Base-by-base conservation (phyloP, 1,140 invertebrate genomes). In the Plectrocnemia conspersa region DNA sequence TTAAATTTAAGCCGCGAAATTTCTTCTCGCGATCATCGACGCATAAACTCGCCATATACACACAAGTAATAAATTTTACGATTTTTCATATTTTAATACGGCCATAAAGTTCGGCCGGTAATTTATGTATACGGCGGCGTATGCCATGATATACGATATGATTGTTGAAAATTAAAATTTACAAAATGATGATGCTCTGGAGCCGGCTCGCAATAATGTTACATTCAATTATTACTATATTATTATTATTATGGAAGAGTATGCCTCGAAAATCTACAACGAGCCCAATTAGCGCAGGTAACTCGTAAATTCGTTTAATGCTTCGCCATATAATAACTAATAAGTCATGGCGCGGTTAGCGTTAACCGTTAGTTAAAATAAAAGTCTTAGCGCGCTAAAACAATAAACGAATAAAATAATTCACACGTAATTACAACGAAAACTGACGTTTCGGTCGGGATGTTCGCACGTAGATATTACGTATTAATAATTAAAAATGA, bases 381-480 rank as follows among this genome's bases (percentile, higher is more conserved):
- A n/a, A n/a, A n/a, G 11, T 38, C 35, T 6, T 16, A 13, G 35
- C 13, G 35, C 18, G 33, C 47, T 22, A 50, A 50, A 50, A 50
- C 47, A 38, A 50, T 50, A 38, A 38, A 25, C 32, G 47, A 23
- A 50, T 38, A 50, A 50, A 50, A 50, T 38, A 50, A 50, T 50
- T 38, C 47, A 38, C 33, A 38, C 47, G 40, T 27, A 48, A 19
- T 47, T 21, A 45, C 24, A 24, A 9, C 11, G 7, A 42, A 6
- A 42, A 5, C 6, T 13, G 16, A 36, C 27, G 27, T 29, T 6
- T 9, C n/a, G 18, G 25, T 38, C 19, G 32, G 15, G 24, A 50
- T 50, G 23, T 50, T 50, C 47, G 40, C 47, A 50, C 47, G 47
- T 50, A 18, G n/a, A n/a, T n/a, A n/a, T n/a, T n/a, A n/a, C n/a